Evolutionary conservation across 2,797 vertebrate species (phyloP), one percentile per base, ranked within the genome.

Genomic region (Chiloscyllium punctatum): DNA sequence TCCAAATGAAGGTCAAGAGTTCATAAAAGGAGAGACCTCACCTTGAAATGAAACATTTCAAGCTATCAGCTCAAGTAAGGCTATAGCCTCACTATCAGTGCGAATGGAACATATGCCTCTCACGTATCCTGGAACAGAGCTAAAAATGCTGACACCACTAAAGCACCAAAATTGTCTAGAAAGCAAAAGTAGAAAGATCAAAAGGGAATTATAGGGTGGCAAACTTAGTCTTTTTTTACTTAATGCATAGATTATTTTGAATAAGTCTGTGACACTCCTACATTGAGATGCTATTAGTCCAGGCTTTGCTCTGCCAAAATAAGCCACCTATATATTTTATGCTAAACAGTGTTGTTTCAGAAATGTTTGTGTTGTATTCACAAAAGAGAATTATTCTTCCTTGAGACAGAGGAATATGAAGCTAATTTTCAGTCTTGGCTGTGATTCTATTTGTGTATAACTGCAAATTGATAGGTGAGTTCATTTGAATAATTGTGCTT

Each of bases 181-280:
- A 71, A 71, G 91, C 91, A 94, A 94, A 94, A 72, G 37, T 94
- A 72, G 68, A 27, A 48, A 66, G n/a, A 68, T 94, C 66, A 71
- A 68, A 66, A 69, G 66, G 66, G 25, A 48, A 51, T 71, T 94
- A 57, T 33, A 42, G 27, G 25, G 37, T 74, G 37, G 37, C 30
- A 51, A 74, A 72, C 9, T 48, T 25, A 13, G 72, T 30, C 68
- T 51, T 51, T 30, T 51, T 94, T 71, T 51, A 71, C 30, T 72
- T 71, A 53, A 51, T 74, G 68, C 13, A 51, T 48, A 72, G 69
- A 72, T 48, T 94, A 51, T 11, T 74, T 51, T 94, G 18, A 69
- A 68, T n/a, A 25, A 91, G 30, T 66, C 27, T 15, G 62, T 4
- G 3, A 69, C 53, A 30, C 8, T 53, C 53, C 25, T 30, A 30